phyloP scores from a whole-genome alignment of 2,888 invertebrate species.

The Acrocyrtus sp. region DNA sequence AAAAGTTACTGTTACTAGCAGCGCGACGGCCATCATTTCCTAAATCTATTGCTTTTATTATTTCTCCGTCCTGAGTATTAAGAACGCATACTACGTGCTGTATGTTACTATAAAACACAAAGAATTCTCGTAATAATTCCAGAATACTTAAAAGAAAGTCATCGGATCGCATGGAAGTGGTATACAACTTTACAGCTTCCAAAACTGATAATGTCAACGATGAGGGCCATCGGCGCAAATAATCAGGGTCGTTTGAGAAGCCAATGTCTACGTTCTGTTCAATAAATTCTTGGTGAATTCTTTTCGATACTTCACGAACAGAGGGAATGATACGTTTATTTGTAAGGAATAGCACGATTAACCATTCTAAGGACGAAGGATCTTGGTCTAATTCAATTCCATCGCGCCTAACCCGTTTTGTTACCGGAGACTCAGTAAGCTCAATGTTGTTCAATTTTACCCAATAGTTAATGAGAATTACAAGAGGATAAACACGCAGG shows the following conservation, averaged over 20 bases:
- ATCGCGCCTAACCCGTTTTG: not conserved
- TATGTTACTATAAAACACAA: no score
- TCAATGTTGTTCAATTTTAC: not conserved
- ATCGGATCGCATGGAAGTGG: no score
- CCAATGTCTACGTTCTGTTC: not conserved
- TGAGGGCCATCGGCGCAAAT: not conserved
- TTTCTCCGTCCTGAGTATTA: not conserved
- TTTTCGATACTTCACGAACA: not conserved
- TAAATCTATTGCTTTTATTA: not conserved
- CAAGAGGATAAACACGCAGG: not conserved
- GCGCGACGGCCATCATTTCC: no score
- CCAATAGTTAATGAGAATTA: conserved; percentile 4
- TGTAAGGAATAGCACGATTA: not conserved
- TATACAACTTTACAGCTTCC: no score
- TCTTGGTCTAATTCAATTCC: not conserved
- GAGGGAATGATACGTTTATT: not conserved
- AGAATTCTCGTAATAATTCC: not conserved
- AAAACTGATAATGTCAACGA: no score
- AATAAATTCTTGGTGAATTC: not conserved
- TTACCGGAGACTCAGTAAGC: not conserved
- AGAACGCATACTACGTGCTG: no score
- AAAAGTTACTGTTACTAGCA: no score
- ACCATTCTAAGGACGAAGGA: conserved; percentile 3
- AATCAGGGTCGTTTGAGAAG: not conserved
- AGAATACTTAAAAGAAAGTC: not conserved